A percentile compares a stretch with the other conserved stretches of the same genome.
Conservation (phyloP, 2,888 invertebrate species). For the Anodontia alba region DNA sequence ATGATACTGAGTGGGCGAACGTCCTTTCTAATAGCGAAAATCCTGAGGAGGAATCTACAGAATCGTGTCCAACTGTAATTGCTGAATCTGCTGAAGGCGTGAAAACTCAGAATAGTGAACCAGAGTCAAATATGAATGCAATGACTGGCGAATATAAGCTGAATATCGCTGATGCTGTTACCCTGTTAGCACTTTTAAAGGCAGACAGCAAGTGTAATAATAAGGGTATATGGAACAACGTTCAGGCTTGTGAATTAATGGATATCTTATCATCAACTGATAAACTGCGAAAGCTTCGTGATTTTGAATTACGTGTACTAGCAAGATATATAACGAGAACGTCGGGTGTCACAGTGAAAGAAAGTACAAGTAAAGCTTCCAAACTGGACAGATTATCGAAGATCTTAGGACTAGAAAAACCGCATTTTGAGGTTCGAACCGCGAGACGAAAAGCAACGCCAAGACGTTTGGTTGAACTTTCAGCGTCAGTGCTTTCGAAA, state of each 20-base stretch:
- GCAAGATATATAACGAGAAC: constrained; percentile 42
- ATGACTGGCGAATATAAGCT: too few relatives aligned
- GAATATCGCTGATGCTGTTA: too few relatives aligned
- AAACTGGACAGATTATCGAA: constrained; percentile 22
- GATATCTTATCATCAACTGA: background rate
- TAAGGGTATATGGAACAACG: constrained; percentile 21
- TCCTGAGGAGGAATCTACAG: background rate
- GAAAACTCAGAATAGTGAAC: too few relatives aligned
- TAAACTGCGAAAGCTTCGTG: constrained; percentile 16
- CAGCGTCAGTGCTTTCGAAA: constrained; percentile 27
- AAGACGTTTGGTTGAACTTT: constrained; percentile 23
- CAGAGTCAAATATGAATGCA: background rate
- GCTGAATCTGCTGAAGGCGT: background rate
- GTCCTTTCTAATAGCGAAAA: too few relatives aligned
- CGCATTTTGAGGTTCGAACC: background rate
- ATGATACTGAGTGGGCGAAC: background rate
- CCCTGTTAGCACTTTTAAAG: constrained; percentile 35
- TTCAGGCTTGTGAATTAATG: background rate
- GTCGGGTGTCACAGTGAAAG: constrained; percentile 31
- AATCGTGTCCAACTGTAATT: background rate
- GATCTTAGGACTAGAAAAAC: constrained; percentile 16
- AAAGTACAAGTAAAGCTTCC: constrained; percentile 27
- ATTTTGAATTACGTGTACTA: constrained; percentile 35
- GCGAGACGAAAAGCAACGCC: background rate
- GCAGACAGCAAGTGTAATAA: constrained; percentile 35